Conservation (phyloP, 1,140 invertebrate genomes). For the Pogonus chalceus region DNA sequence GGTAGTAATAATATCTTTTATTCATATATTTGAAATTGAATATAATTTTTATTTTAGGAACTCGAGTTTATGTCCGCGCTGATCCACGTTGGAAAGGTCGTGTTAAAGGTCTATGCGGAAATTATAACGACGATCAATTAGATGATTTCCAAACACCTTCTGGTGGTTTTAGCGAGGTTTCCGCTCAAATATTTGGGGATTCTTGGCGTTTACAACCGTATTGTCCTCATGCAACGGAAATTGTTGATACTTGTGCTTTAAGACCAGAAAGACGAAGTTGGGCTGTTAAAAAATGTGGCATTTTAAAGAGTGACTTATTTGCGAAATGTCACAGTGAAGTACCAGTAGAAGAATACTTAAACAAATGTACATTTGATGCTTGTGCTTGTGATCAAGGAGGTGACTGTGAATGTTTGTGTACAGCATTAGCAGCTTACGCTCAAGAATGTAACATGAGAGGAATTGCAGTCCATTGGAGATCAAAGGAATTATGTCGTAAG, state of each 20-base stretch:
- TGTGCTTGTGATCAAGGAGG: conserved; percentile 82
- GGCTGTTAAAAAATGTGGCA: conserved; percentile 62
- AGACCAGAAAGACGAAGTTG: conserved; percentile 67
- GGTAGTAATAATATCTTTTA: too few species aligned
- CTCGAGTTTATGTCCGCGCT: conserved; percentile 67
- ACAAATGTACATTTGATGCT: conserved; percentile 67
- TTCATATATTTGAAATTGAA: too few species aligned
- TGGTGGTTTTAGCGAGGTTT: conserved; percentile 60
- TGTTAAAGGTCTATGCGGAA: conserved; percentile 80
- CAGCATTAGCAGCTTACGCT: conserved; percentile 75
- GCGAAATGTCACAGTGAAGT: conserved; percentile 70
- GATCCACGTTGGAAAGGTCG: conserved; percentile 63
- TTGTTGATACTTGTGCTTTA: conserved; percentile 58
- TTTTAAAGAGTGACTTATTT: conserved; percentile 64
- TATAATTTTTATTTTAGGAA: too few species aligned
- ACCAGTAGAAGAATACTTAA: conserved; percentile 52
- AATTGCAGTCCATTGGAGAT: conserved; percentile 67
- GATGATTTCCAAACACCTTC: conserved; percentile 81
- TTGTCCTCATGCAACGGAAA: conserved; percentile 47
- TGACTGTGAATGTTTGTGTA: conserved; percentile 84
- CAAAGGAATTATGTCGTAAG: conserved; percentile 73
- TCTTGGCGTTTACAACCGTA: conserved; percentile 75
- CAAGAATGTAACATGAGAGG: conserved; percentile 65
- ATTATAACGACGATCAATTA: conserved; percentile 71
- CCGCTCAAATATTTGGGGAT: conserved; percentile 67